These are phyloP conservation scores for Danio kyathit DNA, from an alignment of 2,797 vertebrate genomes.

Conservation along the genomic window DNA sequence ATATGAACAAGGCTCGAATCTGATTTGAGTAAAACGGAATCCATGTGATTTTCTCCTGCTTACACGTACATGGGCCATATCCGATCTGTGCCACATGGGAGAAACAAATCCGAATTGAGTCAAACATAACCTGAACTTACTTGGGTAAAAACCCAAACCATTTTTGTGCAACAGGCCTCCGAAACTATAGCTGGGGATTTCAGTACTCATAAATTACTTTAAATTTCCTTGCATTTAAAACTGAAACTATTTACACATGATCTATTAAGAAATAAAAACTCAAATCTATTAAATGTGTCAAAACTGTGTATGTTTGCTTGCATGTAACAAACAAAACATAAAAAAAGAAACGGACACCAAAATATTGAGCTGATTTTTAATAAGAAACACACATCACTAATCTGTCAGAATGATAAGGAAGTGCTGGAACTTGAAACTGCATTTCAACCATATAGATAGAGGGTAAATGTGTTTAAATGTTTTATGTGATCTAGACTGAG, in stretches of 20 bases:
- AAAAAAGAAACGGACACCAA: neutral
- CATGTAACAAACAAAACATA: neutral
- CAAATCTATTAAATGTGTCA: neutral
- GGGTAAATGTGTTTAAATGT: too few species aligned
- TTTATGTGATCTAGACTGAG: too few species aligned
- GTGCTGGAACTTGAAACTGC: neutral
- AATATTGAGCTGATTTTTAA: constrained; percentile 6
- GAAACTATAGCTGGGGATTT: neutral
- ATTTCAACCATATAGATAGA: neutral
- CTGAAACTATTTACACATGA: neutral
- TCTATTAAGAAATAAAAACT: neutral
- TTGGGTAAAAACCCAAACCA: too few species aligned
- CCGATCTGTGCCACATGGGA: too few species aligned
- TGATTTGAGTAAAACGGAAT: too few species aligned
- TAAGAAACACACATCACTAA: neutral
- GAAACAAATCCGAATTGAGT: too few species aligned
- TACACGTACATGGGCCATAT: too few species aligned
- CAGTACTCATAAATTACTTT: neutral
- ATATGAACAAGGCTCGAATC: too few species aligned
- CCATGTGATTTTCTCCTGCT: too few species aligned
- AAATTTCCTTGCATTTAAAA: neutral
- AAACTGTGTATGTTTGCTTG: neutral
- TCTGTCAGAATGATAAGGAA: neutral
- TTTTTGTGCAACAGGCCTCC: too few species aligned
- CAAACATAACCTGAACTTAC: too few species aligned